A percentile compares a stretch with the other conserved stretches of the same genome.
Evolutionary conservation across 2,888 invertebrate species (phyloP).

Genomic region (Machimus atricapillus): DNA sequence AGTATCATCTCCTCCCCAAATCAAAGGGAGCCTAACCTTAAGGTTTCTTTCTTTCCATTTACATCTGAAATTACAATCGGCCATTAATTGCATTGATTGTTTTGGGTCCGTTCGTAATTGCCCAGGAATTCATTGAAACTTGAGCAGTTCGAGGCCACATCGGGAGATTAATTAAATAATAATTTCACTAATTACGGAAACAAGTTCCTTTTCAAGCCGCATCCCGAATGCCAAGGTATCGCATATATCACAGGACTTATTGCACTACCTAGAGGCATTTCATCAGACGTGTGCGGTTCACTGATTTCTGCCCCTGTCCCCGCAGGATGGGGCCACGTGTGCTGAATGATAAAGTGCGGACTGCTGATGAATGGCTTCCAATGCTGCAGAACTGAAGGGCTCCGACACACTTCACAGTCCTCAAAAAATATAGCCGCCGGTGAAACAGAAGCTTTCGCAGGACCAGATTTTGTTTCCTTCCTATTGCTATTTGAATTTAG

Average conservation of each 20-base stretch:
- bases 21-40: not conserved
- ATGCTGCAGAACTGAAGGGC: not conserved
- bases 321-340: not conserved
- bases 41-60: not conserved
- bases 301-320: not conserved
- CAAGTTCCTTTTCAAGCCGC: not conserved
- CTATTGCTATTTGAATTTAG: conserved; percentile 22
- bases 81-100: conserved; percentile 11
- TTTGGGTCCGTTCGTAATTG: not conserved
- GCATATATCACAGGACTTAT: not conserved
- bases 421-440: not conserved
- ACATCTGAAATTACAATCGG: not conserved
- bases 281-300: not conserved
- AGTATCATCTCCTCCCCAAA: not conserved
- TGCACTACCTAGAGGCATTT: not conserved
- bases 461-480: not conserved
- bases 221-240: not conserved
- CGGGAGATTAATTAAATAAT: not conserved
- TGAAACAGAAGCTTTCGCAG: not conserved
- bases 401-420: not conserved
- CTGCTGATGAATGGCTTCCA: conserved; percentile 11
- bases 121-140: not conserved
- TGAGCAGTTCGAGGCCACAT: not conserved
- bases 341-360: conserved; percentile 22
- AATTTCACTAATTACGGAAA: conserved; percentile 19